Conservation (phyloP, 92 coral and sea anemone species). For the Metridium senile region DNA sequence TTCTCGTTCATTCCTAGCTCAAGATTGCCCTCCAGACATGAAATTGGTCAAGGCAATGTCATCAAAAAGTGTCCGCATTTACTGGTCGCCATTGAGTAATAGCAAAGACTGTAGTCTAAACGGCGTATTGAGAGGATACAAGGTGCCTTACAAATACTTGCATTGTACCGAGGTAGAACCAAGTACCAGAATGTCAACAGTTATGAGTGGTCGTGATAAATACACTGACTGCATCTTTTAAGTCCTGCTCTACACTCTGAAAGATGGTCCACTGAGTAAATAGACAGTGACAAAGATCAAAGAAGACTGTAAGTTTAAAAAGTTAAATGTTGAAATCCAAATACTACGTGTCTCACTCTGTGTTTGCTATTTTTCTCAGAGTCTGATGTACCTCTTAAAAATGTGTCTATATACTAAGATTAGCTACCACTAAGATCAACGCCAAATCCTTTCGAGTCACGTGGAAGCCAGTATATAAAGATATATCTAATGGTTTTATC, state of each 20-base stretch:
- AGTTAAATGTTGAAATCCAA: no score
- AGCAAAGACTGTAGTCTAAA: not conserved
- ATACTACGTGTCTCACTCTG: no score
- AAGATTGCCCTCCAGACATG: not conserved
- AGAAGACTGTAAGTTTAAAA: constrained; percentile 16
- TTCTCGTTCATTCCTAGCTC: no score
- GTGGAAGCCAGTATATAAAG: no score
- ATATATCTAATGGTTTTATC: no score
- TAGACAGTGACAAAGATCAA: not conserved
- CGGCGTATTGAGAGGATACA: constrained; percentile 7
- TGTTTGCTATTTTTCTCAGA: no score
- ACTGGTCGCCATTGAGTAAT: not conserved
- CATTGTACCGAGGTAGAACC: not conserved
- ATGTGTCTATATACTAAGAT: no score
- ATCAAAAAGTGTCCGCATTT: constrained; percentile 2
- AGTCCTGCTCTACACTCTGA: constrained; percentile 14
- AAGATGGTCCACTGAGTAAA: constrained; percentile 18
- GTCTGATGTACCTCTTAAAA: no score
- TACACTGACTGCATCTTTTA: constrained; percentile 20
- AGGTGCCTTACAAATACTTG: constrained; percentile 15
- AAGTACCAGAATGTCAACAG: not conserved
- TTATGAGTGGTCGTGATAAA: constrained; percentile 9
- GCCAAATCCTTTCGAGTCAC: no score
- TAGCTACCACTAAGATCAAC: no score
- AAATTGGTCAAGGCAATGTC: not conserved